phyloP scores from a whole-genome alignment of 2,888 invertebrate species.

The Crocallis elinguaria region DNA sequence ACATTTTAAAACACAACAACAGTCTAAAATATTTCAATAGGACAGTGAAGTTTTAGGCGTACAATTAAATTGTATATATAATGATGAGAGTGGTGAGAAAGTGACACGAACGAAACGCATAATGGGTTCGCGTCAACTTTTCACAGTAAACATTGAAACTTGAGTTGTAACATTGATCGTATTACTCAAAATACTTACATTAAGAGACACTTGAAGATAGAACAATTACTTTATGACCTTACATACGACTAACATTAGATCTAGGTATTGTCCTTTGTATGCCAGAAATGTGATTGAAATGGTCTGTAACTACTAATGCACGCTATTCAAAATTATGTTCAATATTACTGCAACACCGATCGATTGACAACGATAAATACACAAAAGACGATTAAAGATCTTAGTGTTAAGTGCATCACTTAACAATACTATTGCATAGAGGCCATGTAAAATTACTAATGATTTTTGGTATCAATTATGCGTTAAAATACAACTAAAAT shows the following conservation, averaged over 20 bases:
- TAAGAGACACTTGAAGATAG: slow-evolving; percentile 83
- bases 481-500: slow-evolving; percentile 47
- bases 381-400: slow-evolving; percentile 55
- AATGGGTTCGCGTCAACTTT: slow-evolving; percentile 30
- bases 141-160: slow-evolving; percentile 64
- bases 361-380: slow-evolving; percentile 50
- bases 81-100: slow-evolving; percentile 43
- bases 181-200: slow-evolving; percentile 79
- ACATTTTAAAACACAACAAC: slow-evolving; percentile 64
- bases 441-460: slow-evolving; percentile 65
- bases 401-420: slow-evolving; percentile 65
- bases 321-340: slow-evolving; percentile 54
- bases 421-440: slow-evolving; percentile 64
- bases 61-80: slow-evolving; percentile 47
- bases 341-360: slow-evolving; percentile 71
- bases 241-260: slow-evolving; percentile 83
- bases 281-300: slow-evolving; percentile 76
- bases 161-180: slow-evolving; percentile 68
- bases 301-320: slow-evolving; percentile 61
- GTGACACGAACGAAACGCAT: slow-evolving; percentile 28
- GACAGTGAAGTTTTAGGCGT: slow-evolving; percentile 52
- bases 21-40: slow-evolving; percentile 56
- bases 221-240: slow-evolving; percentile 82
- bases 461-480: slow-evolving; percentile 66
- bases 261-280: slow-evolving; percentile 86